Base-by-base conservation (phyloP, 2,113 vertebrate species). In the Pseudorasbora parva region DNA sequence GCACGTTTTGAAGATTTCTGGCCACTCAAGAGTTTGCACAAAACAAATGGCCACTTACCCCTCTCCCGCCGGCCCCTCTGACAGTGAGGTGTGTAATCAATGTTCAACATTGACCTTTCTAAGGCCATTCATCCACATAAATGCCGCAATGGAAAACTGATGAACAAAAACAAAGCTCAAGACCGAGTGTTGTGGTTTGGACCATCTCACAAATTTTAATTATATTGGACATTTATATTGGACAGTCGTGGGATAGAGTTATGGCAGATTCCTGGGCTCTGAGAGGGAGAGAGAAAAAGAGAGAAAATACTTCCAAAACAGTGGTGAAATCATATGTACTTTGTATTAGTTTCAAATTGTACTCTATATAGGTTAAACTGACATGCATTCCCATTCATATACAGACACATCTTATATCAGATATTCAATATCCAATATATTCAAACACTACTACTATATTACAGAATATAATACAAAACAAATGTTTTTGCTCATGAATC, bases 21-120 rank as follows among this genome's bases (percentile, higher is more conserved):
- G 76, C 64, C 81, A 64, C 81, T 77, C 78, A 59, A 66, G 33
- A 77, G 45, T 82, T 78, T 74, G 57, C 60, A 41, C 62, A 77
- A 83, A 86, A 86, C 78, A 75, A 81, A 86, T 54, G 27, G 37
- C 57, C 77, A 81, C 51, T 74, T 72, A 66, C 73, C 66, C 51
- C 33, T 60, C 25, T 15, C 47, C 78, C 54, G 57, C 51, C 17
- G 8, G 78, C 25, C 59, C 68, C 30, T 79, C 59, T 49, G 59
- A 25, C 41, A 25, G 41, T n/a, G 43, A 76, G 45, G 43, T 78
- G 71, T 30, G 30, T 45, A 72, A 81, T 87, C 72, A 33, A 73
- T 81, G 82, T 78, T 84, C 62, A 71, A 21, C 43, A 43, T 78
- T 69, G 37, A 76, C 82, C 78, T 84, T 68, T 82, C 54, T 47